These are phyloP conservation scores for Cephus pygmeus DNA, from an alignment of 2,888 invertebrate species.

Conservation along the genomic window DNA sequence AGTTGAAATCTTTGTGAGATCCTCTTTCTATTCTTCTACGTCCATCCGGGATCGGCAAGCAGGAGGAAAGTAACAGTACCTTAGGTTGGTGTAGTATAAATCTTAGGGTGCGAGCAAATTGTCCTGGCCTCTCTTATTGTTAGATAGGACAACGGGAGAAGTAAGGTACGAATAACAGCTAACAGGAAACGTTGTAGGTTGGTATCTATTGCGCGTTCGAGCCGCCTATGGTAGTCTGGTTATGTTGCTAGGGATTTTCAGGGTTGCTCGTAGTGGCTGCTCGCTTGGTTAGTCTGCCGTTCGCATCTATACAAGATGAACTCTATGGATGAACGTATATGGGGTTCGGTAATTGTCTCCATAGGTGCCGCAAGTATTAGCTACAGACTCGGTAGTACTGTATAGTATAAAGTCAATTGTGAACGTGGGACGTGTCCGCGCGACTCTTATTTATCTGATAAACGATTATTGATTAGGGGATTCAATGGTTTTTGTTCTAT, in stretches of 20 bases:
- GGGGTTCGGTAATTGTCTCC: slow-evolving; percentile 60
- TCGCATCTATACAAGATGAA: slow-evolving; percentile 47
- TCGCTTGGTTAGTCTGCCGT: background rate
- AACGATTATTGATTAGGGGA: background rate
- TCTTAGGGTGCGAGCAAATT: slow-evolving; percentile 59
- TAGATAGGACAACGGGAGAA: slow-evolving; percentile 49
- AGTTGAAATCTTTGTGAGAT: background rate
- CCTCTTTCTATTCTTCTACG: background rate
- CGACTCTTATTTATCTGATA: background rate
- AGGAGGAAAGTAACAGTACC: slow-evolving; percentile 18
- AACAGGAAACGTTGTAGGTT: slow-evolving; percentile 59
- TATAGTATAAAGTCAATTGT: background rate
- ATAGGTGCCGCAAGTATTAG: slow-evolving; percentile 50
- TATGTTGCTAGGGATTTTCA: slow-evolving; percentile 31
- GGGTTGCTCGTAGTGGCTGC: slow-evolving; percentile 1
- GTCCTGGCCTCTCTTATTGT: slow-evolving; percentile 34
- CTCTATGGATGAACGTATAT: slow-evolving; percentile 57
- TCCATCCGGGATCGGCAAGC: slow-evolving; percentile 11
- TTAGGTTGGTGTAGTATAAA: slow-evolving; percentile 44
- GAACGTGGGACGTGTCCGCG: background rate
- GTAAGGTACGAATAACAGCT: slow-evolving; percentile 47
- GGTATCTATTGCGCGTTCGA: background rate
- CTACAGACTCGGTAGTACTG: background rate
- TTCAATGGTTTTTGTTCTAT: background rate
- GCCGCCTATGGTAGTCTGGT: slow-evolving; percentile 45